Conservation (phyloP, 2,113 vertebrate species). For the Anser brachyrhynchus region DNA sequence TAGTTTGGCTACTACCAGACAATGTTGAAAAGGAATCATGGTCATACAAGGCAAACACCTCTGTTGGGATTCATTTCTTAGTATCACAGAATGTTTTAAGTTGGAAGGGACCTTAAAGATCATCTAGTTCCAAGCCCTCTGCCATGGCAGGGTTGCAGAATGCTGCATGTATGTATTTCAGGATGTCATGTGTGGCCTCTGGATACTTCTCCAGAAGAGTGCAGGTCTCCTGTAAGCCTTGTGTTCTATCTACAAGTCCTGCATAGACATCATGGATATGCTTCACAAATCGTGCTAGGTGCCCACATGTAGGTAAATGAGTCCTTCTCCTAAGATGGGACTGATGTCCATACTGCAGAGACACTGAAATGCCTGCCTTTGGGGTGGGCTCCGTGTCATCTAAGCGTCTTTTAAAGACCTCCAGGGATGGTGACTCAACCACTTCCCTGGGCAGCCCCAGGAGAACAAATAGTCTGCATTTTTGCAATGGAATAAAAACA, state of each 20-base stretch:
- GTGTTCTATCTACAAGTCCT: neutral
- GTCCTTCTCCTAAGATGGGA: neutral
- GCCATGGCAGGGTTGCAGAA: too few relatives aligned
- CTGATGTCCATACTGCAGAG: neutral
- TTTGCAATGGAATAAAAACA: neutral
- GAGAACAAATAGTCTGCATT: neutral
- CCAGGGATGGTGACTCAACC: too few relatives aligned
- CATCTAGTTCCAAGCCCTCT: neutral
- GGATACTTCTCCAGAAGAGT: neutral
- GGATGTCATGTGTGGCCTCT: neutral
- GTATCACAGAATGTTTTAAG: neutral
- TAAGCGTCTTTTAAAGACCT: too few relatives aligned
- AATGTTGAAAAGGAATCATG: neutral
- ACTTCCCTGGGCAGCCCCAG: neutral
- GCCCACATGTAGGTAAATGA: neutral
- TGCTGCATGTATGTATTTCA: neutral
- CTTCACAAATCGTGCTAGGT: neutral
- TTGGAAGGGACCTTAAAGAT: neutral
- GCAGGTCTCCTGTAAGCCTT: neutral
- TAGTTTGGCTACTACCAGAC: neutral
- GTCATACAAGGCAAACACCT: neutral
- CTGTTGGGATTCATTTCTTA: neutral
- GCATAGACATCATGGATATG: neutral
- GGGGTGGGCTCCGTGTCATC: neutral
- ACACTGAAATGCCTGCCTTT: neutral